These are phyloP conservation scores for Drosophila phalerata DNA, from an alignment of 2,888 invertebrate species.

Conservation along the genomic window DNA sequence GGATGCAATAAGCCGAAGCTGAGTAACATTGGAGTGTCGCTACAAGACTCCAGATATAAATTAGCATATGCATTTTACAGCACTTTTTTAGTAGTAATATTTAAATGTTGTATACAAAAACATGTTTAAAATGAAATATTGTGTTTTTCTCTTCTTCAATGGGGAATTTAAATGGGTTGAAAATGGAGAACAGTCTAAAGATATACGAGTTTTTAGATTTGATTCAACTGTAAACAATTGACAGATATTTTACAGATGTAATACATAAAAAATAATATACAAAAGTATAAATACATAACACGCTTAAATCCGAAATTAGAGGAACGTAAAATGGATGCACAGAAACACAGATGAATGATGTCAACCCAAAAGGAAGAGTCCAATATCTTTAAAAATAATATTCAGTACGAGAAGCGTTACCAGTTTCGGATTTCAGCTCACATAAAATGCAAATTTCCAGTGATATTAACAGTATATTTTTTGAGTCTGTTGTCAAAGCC, in stretches of 20 bases:
- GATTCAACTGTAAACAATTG: slow-evolving; percentile 4
- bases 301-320: neutral
- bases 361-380: neutral
- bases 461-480: neutral
- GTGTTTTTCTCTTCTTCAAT: neutral
- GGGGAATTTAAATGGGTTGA: neutral
- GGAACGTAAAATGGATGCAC: neutral
- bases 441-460: neutral
- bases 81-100: slow-evolving; percentile 1
- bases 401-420: neutral
- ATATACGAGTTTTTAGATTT: neutral
- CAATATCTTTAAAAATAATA: neutral
- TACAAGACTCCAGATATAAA: neutral
- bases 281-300: neutral
- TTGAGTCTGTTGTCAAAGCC: neutral
- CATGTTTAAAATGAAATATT: neutral
- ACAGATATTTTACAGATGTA: neutral
- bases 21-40: neutral
- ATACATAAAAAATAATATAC: neutral
- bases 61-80: neutral
- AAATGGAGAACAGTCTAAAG: neutral
- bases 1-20: neutral
- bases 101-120: neutral
- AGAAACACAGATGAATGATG: neutral
- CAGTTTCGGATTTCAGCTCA: neutral